Percentiles rank a stretch among this genome's conserved stretches.
Conservation (phyloP, 2,888 invertebrate species). For the Drosophila quinaria region DNA sequence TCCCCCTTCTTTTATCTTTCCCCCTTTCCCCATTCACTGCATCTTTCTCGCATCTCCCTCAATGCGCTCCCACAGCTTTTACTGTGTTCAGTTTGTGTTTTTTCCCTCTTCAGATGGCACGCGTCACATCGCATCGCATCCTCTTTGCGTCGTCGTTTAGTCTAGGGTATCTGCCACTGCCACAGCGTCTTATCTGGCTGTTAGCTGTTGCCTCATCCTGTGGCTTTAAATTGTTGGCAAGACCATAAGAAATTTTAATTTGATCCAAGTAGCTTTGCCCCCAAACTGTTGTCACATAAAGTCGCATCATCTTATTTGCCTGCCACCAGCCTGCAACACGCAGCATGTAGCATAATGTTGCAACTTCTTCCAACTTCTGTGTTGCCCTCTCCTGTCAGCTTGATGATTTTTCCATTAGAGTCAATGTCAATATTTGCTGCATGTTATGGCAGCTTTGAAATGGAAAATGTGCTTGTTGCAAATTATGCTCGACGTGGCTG, state of each 20-base stretch:
- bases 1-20: neutral
- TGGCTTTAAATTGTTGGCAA: conserved; percentile 38
- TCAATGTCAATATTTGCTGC: conserved; percentile 79
- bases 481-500: conserved; percentile 53
- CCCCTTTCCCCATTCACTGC: neutral
- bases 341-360: conserved; percentile 22
- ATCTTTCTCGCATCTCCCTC: too few relatives aligned
- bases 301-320: conserved; percentile 32
- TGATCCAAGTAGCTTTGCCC: conserved; percentile 25
- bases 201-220: conserved; percentile 14
- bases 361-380: conserved; percentile 7
- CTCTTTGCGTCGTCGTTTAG: conserved; percentile 55
- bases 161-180: conserved; percentile 47
- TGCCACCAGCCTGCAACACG: conserved; percentile 25
- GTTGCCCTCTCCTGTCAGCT: conserved; percentile 9
- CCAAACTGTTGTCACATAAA: conserved; percentile 21
- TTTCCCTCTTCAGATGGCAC: conserved; percentile 48
- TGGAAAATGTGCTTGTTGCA: conserved; percentile 73
- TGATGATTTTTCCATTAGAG: conserved; percentile 72
- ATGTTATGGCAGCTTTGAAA: conserved; percentile 77
- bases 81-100: conserved; percentile 1
- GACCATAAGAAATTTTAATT: conserved; percentile 41
- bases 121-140: conserved; percentile 50
- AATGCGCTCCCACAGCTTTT: conserved; percentile 15
- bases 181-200: conserved; percentile 58